Evolutionary conservation across 1,140 invertebrate genomes (phyloP), one percentile per base, ranked within the genome.

Genomic region (Drosophila simulans): DNA sequence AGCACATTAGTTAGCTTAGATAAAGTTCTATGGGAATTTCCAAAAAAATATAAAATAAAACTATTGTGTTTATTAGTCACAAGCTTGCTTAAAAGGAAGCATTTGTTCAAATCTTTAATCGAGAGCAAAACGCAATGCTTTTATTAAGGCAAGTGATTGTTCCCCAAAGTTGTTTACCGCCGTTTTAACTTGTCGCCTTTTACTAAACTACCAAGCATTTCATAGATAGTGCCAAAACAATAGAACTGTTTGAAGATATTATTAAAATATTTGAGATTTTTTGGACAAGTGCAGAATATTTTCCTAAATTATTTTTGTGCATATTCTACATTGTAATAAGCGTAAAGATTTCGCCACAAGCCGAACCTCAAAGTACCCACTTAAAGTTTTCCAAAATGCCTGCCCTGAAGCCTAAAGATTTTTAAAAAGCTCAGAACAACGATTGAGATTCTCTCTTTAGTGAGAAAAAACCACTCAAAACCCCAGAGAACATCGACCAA

Each of bases 401-500:
- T 52, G 15, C 31, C 31, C 10, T 4, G 11, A 4, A 20, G 34
- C 5, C 49, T 27, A 15, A 2, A 12, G 17, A 31, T 13, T 35
- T n/a, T 34, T 12, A 8, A 35, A 52, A 52, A 52, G 49, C 49
- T 52, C 31, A 52, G 49, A 52, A 52, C 11, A 13, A 2, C n/a
- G 31, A 52, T n/a, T 51, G 48, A 11, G 25, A n/a, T 52, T 35
- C 31, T 52, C 31, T 52, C 31, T 34, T 15, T 15, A 5, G 10
- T 1, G 48, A 51, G 48, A 17, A 27, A 12, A 27, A 31, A 17
- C 25, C 48, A 51, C 49, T 52, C 40, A 40, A 56, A 12, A 27
- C 22, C 13, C 5, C 46, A 15, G 25, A 31, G 48, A 15, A 15
- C 52, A 43, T 59, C 62, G 22, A 59, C 69, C 69, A 73, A 73